Base-by-base conservation (phyloP, 2,888 invertebrate genomes). In the Minunthozetes semirufus region DNA sequence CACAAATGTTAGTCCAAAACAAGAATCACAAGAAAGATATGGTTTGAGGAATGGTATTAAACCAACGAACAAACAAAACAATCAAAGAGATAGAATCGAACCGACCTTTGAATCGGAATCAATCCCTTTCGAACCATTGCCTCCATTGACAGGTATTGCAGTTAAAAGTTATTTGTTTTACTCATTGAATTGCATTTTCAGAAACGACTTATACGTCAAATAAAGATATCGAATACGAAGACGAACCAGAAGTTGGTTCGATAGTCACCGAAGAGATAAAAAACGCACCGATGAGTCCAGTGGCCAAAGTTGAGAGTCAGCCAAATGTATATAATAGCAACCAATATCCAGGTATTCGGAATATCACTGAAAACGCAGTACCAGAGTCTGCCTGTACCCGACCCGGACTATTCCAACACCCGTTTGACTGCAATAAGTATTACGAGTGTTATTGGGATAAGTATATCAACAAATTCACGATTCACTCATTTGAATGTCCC, bases 391-490 rank as follows among this genome's bases (percentile, higher is more conserved):
- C 84, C 29, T 87, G 87, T 76, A 85, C 85, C 27, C 81, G 86
- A 72, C 83, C 86, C 1, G 87, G 87, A 77, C 82, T 87, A 1
- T 87, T 87, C 81, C 80, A 86, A 74, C 91, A 91, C 81, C 91
- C 91, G 0, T 88, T 88, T 78, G 88, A 89, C 80, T 91, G 91
- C 81, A 90, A 90, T 82, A 90, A 91, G 81, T 91, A 91, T 85
- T 91, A 91, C 81, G 88, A 90, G 46, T 91, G 91, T 81, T 87
- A 89, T 82, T 91, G 90, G 90, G 91, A 91, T 81, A 87, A 88
- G 78, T 89, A 88, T 81, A 89, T 90, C 81, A 88, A 90, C 79
- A 86, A 87, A 79, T 91, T 88, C 81, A 90, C 90, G 1, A 85
- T 91, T 9, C 89, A 90, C 80, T 86, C 89, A 1, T 90, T 91